Base-by-base conservation (phyloP, 1,140 invertebrate genomes). In the Lasaia peninsularis region DNA sequence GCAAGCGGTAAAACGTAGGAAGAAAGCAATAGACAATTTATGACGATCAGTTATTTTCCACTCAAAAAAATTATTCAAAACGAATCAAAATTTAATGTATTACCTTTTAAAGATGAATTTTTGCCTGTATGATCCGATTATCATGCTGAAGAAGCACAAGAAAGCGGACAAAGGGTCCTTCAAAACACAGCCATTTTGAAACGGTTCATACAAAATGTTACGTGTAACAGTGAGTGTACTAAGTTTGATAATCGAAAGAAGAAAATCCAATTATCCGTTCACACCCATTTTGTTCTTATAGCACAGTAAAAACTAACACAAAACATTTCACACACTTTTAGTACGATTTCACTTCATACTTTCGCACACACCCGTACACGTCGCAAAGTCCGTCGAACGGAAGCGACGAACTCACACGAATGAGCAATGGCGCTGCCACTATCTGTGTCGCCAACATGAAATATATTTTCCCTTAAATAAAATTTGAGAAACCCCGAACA, bases 141-240 rank as follows among this genome's bases (percentile, higher is more conserved):
- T 80, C 88, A 89, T 89, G 81, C 86, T 88, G 86, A 71, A 82
- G 71, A 81, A 82, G 79, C 74, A 80, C 67, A 84, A 73, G 80
- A 86, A 87, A 87, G 80, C 75, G 86, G 82, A 89, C 86, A 89
- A 89, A 89, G 88, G 77, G 85, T 87, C 88, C 82, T 88, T 89
- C 88, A 89, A 88, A 88, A 88, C 80, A 89, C 88, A 89, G 88
- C 88, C 88, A 89, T 89, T 86, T 89, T 89, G 87, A 88, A 88
- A 88, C 84, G 70, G 85, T 86, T 74, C 75, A 71, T 80, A 84
- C 63, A 70, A 79, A 83, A 85, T 86, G 81, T 85, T 85, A 82
- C 82, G 81, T 84, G 80, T 83, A 75, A 69, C 62, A 70, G 24
- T 66, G 65, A 73, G 56, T 64, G 67, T 80, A 73, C 69, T 74